Evolutionary conservation across 1,140 invertebrate species (phyloP), one percentile per base, ranked within the genome.

Genomic region (Probaryconus sp.): DNA sequence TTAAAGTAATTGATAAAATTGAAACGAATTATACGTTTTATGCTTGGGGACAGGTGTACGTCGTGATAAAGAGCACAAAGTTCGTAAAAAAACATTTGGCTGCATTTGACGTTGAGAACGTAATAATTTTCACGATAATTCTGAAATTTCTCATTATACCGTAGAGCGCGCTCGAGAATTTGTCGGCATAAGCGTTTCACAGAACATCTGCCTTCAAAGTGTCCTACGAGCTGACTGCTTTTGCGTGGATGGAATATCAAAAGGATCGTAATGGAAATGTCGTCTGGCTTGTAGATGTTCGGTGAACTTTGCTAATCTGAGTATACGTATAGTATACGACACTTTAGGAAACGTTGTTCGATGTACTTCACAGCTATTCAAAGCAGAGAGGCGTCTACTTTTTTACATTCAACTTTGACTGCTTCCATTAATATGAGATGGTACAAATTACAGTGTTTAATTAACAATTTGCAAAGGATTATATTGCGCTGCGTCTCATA

Each of bases 261-360:
- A 71, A 76, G 68, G 67, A 68, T 76, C 73, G 67, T 76, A 76
- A 76, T 76, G 67, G 68, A 76, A 76, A 76, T 68, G 73, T 71
- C 67, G 63, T 71, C 67, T 76, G 55, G 63, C 63, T 71, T 64
- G 63, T 71, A 64, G 67, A 71, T 76, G 61, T 64, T 76, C 68
- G 50, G 50, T 71, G 67, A 71, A 76, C 73, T 76, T 71, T 68
- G 73, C 67, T 76, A 76, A 76, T 76, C 68, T 47, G 43, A 51
- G 63, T 76, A 60, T 74, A 63, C 56, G 38, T 73, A 64, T n/a
- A n/a, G n/a, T n/a, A n/a, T 40, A 73, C 70, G 70, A 73, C 61
- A 61, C 38, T 43, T 55, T 11, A 26, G 31, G 61, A 67, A 72
- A 65, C 61, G 61, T 53, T 67, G 61, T 61, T 73, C 69, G 47